phyloP scores from a whole-genome alignment of 2,797 vertebrate genomes.

The Anabas testudineus region DNA sequence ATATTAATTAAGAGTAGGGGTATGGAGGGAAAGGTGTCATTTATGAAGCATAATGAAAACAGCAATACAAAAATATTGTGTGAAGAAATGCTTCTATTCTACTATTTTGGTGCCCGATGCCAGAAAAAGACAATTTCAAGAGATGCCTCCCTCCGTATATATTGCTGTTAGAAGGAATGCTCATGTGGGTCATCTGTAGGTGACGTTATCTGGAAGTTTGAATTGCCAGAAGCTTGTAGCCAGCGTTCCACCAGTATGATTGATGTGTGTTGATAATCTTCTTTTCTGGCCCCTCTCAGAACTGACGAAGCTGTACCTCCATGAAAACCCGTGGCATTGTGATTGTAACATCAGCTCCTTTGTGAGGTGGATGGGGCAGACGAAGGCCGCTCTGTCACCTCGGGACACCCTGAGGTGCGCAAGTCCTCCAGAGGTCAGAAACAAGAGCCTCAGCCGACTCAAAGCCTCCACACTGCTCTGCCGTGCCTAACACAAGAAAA shows the following conservation, averaged over 20 bases:
- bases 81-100: too few species aligned
- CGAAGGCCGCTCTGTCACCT: conserved; percentile 63
- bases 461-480: conserved; percentile 63
- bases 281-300: conserved; percentile 58
- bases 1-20: too few species aligned
- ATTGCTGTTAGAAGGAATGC: too few species aligned
- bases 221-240: not conserved
- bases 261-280: not conserved
- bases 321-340: conserved; percentile 84
- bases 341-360: conserved; percentile 83
- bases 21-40: too few species aligned
- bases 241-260: not conserved
- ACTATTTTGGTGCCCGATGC: too few species aligned
- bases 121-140: too few species aligned
- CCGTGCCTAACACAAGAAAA: conserved; percentile 42
- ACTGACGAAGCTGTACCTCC: conserved; percentile 79
- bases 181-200: too few species aligned
- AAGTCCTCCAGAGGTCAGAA: conserved; percentile 72
- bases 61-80: too few species aligned
- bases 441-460: conserved; percentile 72
- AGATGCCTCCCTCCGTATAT: too few species aligned
- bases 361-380: conserved; percentile 76
- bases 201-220: too few species aligned
- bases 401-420: conserved; percentile 67
- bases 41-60: too few species aligned